A percentile compares a stretch with the other conserved stretches of the same genome.
These are phyloP conservation scores for Arctocebus calabarensis DNA, from an alignment of 2,797 vertebrate genomes.

Conservation along the genomic window DNA sequence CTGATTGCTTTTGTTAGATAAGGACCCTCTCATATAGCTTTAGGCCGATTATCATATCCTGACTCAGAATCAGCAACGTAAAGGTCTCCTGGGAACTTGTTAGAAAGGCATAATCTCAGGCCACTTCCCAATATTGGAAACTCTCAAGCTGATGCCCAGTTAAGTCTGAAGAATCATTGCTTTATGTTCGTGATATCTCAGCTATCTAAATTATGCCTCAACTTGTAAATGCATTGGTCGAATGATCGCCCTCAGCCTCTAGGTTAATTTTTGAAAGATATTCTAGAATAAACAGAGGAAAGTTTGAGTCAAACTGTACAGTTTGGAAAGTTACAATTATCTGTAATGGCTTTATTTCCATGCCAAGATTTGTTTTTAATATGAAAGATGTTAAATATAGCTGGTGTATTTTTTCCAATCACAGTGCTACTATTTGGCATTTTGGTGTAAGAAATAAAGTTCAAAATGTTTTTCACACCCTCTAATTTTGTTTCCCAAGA, in stretches of 20 bases:
- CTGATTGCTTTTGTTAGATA: no score
- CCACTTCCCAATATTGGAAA: background rate
- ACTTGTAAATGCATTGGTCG: background rate
- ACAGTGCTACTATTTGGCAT: constrained; percentile 24
- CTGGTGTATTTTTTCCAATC: constrained; percentile 48
- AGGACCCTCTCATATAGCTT: background rate
- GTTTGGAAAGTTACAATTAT: constrained; percentile 58
- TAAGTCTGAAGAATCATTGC: background rate
- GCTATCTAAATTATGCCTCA: background rate
- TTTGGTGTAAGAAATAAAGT: background rate
- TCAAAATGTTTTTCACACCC: constrained; percentile 59
- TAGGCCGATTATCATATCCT: background rate
- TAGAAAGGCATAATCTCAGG: background rate
- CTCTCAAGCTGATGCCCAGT: background rate
- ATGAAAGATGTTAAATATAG: constrained; percentile 57
- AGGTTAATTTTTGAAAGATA: constrained; percentile 12
- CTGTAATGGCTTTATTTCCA: constrained; percentile 33
- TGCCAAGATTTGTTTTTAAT: constrained; percentile 17
- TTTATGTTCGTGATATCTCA: background rate
- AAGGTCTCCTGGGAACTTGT: background rate
- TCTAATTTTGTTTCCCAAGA: constrained; percentile 68
- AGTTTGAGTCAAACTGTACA: background rate
- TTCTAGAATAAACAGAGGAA: background rate
- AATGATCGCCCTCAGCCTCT: background rate
- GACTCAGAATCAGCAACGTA: background rate